Percentiles rank a stretch among this genome's conserved stretches.
Evolutionary conservation across 2,888 invertebrate species (phyloP).

Genomic region (Sclerodermus sp.): DNA sequence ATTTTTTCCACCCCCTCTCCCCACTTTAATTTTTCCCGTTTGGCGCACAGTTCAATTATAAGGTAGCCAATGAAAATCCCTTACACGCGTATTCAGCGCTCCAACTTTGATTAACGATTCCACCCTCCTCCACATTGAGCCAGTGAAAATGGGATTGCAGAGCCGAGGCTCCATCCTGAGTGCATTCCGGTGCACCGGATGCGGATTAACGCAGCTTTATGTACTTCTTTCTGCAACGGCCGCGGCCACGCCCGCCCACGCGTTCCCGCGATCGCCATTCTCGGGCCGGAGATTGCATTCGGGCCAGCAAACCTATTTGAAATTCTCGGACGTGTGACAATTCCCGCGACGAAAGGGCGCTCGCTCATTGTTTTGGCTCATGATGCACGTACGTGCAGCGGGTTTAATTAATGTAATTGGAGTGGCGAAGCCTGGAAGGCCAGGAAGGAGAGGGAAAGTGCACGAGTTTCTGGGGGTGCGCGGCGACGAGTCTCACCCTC

Average conservation of each 20-base stretch:
- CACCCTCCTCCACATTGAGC: conserved; percentile 1
- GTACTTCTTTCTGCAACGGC: conserved; percentile 21
- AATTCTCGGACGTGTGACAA: conserved; percentile 31
- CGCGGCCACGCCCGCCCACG: too few species aligned
- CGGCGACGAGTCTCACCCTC: conserved; percentile 4
- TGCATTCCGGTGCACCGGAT: conserved; percentile 26
- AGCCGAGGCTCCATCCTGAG: conserved; percentile 21
- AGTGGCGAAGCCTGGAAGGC: conserved; percentile 17
- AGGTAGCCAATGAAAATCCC: conserved; percentile 1
- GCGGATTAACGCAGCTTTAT: conserved; percentile 33
- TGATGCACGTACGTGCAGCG: conserved; percentile 22
- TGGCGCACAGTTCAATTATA: too few species aligned
- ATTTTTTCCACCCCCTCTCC: too few species aligned
- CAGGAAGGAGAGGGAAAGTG: too few species aligned
- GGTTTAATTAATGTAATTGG: conserved; percentile 39
- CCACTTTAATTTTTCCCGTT: too few species aligned
- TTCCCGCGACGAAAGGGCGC: conserved; percentile 16
- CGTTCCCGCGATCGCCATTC: background rate
- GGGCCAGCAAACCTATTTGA: conserved; percentile 26
- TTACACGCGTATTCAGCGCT: background rate
- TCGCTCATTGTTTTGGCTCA: conserved; percentile 26
- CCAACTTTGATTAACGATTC: conserved; percentile 30
- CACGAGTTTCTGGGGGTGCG: conserved; percentile 5
- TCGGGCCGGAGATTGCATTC: conserved; percentile 32
- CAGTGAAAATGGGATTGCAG: conserved; percentile 25